Evolutionary conservation across 2,888 invertebrate species (phyloP).

Genomic region (Apotomis turbidana): DNA sequence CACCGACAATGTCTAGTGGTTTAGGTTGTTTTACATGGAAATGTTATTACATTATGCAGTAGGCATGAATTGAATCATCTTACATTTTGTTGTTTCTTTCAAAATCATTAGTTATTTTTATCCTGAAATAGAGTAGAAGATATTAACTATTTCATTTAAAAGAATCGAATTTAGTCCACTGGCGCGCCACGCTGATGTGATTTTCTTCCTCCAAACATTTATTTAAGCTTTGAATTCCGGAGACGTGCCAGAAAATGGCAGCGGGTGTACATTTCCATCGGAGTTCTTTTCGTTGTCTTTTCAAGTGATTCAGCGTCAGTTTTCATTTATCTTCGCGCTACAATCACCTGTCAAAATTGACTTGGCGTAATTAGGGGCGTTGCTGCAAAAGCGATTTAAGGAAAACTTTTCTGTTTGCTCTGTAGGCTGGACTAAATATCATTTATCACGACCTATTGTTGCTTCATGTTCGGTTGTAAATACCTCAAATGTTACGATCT

Average conservation of each 20-base stretch:
- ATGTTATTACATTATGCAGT: too few relatives aligned
- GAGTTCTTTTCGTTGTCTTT: slow-evolving; percentile 42
- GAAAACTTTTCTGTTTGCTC: slow-evolving; percentile 70
- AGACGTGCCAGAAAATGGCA: slow-evolving; percentile 28
- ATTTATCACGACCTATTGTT: slow-evolving; percentile 66
- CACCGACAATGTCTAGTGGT: neutral
- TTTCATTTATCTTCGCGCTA: slow-evolving; percentile 58
- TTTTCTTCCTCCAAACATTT: slow-evolving; percentile 54
- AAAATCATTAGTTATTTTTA: neutral
- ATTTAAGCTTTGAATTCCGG: slow-evolving; percentile 49
- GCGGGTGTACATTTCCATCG: slow-evolving; percentile 34
- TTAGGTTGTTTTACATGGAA: too few relatives aligned
- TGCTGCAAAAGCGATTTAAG: slow-evolving; percentile 64
- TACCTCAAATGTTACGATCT: slow-evolving; percentile 54
- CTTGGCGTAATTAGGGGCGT: slow-evolving; percentile 64
- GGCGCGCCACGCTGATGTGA: slow-evolving; percentile 31
- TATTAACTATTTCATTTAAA: neutral
- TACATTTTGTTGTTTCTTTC: too few relatives aligned
- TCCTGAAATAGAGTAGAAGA: neutral
- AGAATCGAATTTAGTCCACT: neutral
- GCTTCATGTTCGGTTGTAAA: slow-evolving; percentile 61
- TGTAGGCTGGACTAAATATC: slow-evolving; percentile 59
- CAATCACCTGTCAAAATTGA: slow-evolving; percentile 69
- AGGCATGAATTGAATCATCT: too few relatives aligned
- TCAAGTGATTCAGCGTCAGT: slow-evolving; percentile 43